Conservation (phyloP, 2,888 invertebrate genomes). For the Ochlodes sylvanus region DNA sequence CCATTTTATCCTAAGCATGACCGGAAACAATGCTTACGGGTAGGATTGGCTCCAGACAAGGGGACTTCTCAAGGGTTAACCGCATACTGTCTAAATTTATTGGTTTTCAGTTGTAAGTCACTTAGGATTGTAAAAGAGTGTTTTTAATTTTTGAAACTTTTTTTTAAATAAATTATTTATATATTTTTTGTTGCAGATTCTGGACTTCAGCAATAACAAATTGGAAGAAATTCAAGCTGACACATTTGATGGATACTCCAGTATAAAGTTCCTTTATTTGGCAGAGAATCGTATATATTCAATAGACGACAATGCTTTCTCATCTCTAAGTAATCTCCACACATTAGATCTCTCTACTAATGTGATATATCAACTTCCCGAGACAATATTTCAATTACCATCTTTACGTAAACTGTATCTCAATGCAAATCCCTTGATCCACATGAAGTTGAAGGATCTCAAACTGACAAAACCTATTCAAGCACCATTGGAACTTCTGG, state of each 20-base stretch:
- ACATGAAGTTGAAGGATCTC: slow-evolving; percentile 63
- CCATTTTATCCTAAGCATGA: too few relatives aligned
- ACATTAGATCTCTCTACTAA: slow-evolving; percentile 85
- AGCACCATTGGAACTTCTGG: slow-evolving; percentile 85
- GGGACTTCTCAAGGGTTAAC: too few relatives aligned
- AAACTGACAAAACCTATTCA: slow-evolving; percentile 81
- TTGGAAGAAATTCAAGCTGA: slow-evolving; percentile 78
- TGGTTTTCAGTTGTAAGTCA: too few relatives aligned
- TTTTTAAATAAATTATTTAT: too few relatives aligned
- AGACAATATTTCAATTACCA: slow-evolving; percentile 82
- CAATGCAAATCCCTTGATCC: slow-evolving; percentile 77
- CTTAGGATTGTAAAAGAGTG: too few relatives aligned
- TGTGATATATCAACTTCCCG: slow-evolving; percentile 78
- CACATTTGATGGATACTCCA: slow-evolving; percentile 79
- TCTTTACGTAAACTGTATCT: slow-evolving; percentile 86
- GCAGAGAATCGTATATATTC: slow-evolving; percentile 84
- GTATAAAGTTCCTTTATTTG: slow-evolving; percentile 83
- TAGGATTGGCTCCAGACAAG: too few relatives aligned
- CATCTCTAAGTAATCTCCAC: slow-evolving; percentile 75
- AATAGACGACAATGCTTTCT: slow-evolving; percentile 83
- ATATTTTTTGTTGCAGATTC: slow-evolving; percentile 75
- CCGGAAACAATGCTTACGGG: too few relatives aligned
- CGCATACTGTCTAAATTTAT: too few relatives aligned
- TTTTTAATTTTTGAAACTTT: too few relatives aligned
- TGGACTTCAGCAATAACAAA: slow-evolving; percentile 85